phyloP scores from a whole-genome alignment of 2,797 vertebrate genomes.

The Schizothorax lantsangensis region DNA sequence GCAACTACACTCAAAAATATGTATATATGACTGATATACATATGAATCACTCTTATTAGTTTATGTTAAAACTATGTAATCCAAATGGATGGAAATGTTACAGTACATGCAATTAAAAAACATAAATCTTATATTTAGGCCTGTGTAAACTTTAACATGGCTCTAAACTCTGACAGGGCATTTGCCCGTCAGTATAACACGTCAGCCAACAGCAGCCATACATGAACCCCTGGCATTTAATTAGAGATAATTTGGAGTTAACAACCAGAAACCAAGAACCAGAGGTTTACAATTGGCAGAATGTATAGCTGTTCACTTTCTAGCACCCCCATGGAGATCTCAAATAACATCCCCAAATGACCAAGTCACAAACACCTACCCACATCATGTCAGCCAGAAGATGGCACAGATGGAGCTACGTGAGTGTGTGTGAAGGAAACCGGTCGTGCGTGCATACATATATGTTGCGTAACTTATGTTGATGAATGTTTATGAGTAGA shows the following conservation, averaged over 20 bases:
- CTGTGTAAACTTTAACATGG: neutral
- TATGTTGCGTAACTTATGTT: neutral
- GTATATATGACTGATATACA: neutral
- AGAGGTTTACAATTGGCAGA: neutral
- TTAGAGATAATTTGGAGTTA: neutral
- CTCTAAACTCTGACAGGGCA: neutral
- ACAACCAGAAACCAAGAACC: neutral
- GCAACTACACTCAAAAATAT: neutral
- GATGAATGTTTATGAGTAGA: conserved; percentile 19
- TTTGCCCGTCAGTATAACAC: neutral
- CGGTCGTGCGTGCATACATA: neutral
- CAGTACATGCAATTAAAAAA: neutral
- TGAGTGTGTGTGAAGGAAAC: conserved; percentile 8
- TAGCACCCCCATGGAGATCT: neutral
- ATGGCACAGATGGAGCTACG: conserved; percentile 17
- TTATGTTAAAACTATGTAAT: neutral
- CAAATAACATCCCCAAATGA: conserved; percentile 19
- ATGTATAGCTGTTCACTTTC: neutral
- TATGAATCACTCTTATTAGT: neutral
- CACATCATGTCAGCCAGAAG: neutral
- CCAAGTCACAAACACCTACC: conserved; percentile 20
- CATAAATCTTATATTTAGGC: neutral
- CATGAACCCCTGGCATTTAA: neutral
- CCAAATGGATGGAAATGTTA: neutral
- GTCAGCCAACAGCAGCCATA: neutral